Evolutionary conservation across 2,888 invertebrate species (phyloP).

Genomic region (Pristionchus mayeri): DNA sequence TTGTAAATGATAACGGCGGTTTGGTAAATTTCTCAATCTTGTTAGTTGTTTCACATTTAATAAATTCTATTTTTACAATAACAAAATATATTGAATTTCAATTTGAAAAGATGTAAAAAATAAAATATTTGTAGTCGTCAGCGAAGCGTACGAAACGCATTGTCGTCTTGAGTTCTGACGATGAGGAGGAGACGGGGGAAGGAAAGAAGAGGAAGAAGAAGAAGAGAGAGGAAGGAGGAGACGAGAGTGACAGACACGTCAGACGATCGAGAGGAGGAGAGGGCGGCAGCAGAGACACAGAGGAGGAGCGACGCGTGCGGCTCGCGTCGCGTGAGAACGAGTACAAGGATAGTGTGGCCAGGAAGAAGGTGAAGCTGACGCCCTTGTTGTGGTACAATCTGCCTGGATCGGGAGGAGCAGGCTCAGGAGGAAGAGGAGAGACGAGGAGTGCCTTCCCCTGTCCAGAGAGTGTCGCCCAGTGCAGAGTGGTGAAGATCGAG

Average conservation of each 20-base stretch:
- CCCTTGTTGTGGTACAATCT: slow-evolving; percentile 44
- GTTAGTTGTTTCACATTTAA: too few relatives aligned
- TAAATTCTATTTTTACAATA: not conserved
- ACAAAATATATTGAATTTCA: not conserved
- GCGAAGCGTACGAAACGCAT: not conserved
- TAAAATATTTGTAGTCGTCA: not conserved
- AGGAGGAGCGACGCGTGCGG: slow-evolving; percentile 65
- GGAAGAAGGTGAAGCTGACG: slow-evolving; percentile 56
- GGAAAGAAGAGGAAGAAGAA: slow-evolving; percentile 43
- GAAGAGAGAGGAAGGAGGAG: slow-evolving; percentile 6
- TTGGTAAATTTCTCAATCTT: too few relatives aligned
- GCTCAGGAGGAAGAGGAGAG: not conserved
- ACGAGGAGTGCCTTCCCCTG: not conserved
- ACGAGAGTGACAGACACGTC: not conserved
- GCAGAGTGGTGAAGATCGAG: slow-evolving; percentile 17
- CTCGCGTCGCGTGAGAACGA: slow-evolving; percentile 66
- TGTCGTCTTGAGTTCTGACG: not conserved
- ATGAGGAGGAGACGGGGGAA: slow-evolving; percentile 64
- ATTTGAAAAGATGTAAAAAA: not conserved
- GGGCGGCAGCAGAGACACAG: slow-evolving; percentile 47
- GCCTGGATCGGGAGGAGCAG: slow-evolving; percentile 10
- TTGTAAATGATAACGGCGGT: too few relatives aligned
- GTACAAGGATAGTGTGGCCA: slow-evolving; percentile 59
- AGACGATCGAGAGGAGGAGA: not conserved
- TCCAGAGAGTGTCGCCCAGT: not conserved